Evolutionary conservation across 2,888 invertebrate species (phyloP), one percentile per base, ranked within the genome.

Genomic region (Mythimna loreyi): DNA sequence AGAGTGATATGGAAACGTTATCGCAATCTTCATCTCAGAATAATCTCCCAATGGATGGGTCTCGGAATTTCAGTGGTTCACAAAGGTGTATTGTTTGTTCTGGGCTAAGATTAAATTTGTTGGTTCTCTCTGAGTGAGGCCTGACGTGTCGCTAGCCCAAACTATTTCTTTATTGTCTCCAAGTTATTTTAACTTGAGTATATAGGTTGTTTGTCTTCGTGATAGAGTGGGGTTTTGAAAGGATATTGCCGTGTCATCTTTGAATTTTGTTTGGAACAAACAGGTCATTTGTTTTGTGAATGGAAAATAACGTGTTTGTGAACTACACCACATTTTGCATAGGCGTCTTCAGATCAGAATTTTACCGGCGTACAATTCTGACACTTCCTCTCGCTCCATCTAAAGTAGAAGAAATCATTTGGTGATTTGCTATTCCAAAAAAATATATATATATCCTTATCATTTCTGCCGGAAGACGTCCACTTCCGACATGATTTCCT

Each of bases 81-180:
- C 82, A 70, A 64, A 87, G 85, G 85, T 85, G 82, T 82, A 80
- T 85, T 87, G 86, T 87, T 86, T 87, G 86, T 80, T 75, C 65
- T 73, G 52, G 60, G 67, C 81, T 82, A 83, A 85, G 84, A 86
- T 84, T 84, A 84, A 84, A 84, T 83, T 83, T 80, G 82, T 69
- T 74, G 65, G 72, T 53, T 53, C 78, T 60, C 28, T 60, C 58
- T 72, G 84, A 81, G 73, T 50, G 45, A 73, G 82, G 83, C 36
- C 72, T 72, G 77, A 79, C 81, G 67, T 81, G 84, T 82, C 81
- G 63, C 75, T 45, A 23, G 43, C 53, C 50, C 56, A 5, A 77
- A 68, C 73, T 81, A 79, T 75, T 77, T 62, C 65, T 72, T 59
- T 77, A 77, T 77, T 79, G 70, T 75, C 64, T 53, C 21, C 49